Evolutionary conservation across 2,113 vertebrate genomes (phyloP).

Genomic region (Lanius collurio): DNA sequence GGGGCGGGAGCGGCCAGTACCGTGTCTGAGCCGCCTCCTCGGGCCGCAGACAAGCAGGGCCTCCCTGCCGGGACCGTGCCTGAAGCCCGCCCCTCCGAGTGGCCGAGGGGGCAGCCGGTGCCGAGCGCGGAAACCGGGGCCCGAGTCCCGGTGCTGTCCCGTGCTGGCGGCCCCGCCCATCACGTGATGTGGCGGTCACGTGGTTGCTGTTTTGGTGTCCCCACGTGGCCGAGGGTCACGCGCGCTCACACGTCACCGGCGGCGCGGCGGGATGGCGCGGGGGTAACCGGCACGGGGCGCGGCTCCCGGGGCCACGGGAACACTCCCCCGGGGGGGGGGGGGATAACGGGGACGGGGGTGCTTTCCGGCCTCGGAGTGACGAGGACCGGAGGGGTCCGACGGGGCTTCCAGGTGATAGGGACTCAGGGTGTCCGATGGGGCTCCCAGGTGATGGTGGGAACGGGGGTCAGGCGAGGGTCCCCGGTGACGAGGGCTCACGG

Average conservation of each 20-base stretch:
- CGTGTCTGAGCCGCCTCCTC: too few species aligned
- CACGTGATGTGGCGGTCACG: accelerated
- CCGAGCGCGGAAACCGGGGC: not conserved
- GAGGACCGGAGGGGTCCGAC: not conserved
- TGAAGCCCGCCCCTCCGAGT: too few species aligned
- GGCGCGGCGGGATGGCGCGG: not conserved
- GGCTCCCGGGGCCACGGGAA: too few species aligned
- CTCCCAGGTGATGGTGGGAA: not conserved
- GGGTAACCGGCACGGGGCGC: too few species aligned
- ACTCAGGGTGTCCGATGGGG: not conserved
- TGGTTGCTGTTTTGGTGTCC: not conserved
- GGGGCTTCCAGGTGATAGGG: not conserved
- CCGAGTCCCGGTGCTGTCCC: too few species aligned
- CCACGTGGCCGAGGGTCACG: not conserved
- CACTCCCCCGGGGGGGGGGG: not conserved
- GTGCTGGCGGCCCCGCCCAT: not conserved
- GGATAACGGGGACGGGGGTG: too few species aligned
- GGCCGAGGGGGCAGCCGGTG: accelerated
- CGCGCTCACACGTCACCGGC: not conserved
- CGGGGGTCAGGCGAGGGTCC: not conserved
- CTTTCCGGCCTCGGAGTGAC: not conserved
- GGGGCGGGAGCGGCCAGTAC: not conserved
- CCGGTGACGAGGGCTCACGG: not conserved
- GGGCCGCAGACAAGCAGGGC: too few species aligned
- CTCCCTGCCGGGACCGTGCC: too few species aligned